Base-by-base conservation (phyloP, 2,797 vertebrate species). In the Denticeps clupeoides region DNA sequence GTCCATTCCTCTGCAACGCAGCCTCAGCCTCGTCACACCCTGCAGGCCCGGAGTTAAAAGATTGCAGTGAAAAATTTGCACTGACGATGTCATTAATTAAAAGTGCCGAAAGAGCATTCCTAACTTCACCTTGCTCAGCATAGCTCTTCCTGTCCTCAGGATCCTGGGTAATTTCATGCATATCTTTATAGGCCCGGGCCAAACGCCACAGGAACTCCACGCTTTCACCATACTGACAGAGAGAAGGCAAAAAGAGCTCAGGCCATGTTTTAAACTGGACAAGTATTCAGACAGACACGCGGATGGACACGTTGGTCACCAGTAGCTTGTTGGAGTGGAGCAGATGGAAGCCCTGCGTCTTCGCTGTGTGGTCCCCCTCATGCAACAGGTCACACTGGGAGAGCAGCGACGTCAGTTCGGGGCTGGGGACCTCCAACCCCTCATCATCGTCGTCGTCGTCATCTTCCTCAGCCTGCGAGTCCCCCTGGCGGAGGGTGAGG, bases 171-270 rank as follows among this genome's bases (percentile, higher is more conserved):
- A 78, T 73, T 24, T 83, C 75, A 10, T 75, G 89, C 87, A 94
- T 81, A 51, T 96, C 93, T 0, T 74, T 83, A 58, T 89, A 90
- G 1, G 90, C 87, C 8, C 92, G 86, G 8, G 89, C 91, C 63
- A 97, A 77, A 63, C 91, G 84, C 93, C 93, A 97, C 1, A 90
- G 77, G 48, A 93, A 98, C 29, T 93, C 88, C 2, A 68, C 70
- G 58, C 67, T 82, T 53, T 75, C 76, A 3, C 72, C 80, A 2
- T 89, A 86, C 93, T 97, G 75, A 38, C 9, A 52, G 11, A 16
- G 9, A 31, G 21, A 27, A 9, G 18, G 13, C n/a, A 33, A 12
- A 3, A 47, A 15, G 7, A 11, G 27, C 22, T 33, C 33, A 32
- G 40, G n/a, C n/a, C 22, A 18, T 6, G 5, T 10, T 31, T 19